Conservation (phyloP, 2,113 vertebrate species). For the Beaufortia kweichowensis region DNA sequence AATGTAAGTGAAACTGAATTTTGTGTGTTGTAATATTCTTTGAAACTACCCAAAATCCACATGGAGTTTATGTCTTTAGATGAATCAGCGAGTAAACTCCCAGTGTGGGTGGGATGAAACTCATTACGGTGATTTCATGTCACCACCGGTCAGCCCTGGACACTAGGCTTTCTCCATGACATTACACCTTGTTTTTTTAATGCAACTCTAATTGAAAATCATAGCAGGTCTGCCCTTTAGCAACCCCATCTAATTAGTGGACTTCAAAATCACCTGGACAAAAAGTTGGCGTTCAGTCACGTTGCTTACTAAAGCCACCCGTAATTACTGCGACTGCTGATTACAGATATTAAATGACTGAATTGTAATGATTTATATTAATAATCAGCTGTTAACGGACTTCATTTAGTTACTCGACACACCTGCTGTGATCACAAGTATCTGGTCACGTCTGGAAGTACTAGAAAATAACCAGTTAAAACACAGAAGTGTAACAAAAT, state of each 20-base stretch:
- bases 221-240: constrained; percentile 54
- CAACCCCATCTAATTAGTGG: constrained; percentile 54
- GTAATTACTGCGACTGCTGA: constrained; percentile 36
- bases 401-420: constrained; percentile 15
- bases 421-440: neutral
- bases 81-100: constrained; percentile 82
- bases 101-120: constrained; percentile 74
- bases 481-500: neutral
- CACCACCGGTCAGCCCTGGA: constrained; percentile 75
- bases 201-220: constrained; percentile 57
- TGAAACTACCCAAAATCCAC: too few species aligned
- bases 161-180: constrained; percentile 60
- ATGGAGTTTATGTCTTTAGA: too few species aligned
- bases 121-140: constrained; percentile 82
- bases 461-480: neutral
- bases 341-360: constrained; percentile 26
- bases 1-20: too few species aligned
- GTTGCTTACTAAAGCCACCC: constrained; percentile 27
- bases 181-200: constrained; percentile 55
- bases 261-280: constrained; percentile 46
- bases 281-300: constrained; percentile 38
- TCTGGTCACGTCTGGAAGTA: neutral
- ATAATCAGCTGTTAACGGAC: neutral
- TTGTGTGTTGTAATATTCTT: too few species aligned
- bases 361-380: constrained; percentile 7